phyloP scores from a whole-genome alignment of 2,113 vertebrate genomes.

The Lepus americanus region DNA sequence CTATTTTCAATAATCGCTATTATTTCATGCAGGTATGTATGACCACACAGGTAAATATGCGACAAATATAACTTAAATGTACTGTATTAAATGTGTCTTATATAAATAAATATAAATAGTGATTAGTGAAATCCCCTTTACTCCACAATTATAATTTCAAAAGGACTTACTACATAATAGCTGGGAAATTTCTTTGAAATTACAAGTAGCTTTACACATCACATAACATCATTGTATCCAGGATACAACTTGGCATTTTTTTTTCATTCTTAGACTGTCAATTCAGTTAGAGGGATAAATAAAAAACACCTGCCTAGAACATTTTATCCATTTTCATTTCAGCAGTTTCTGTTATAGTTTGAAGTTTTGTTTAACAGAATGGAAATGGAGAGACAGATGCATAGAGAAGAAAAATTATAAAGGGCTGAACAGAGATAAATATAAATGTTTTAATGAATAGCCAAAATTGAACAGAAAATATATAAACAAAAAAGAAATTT shows the following conservation, averaged over 20 bases:
- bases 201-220: conserved; percentile 55
- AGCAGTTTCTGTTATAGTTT: conserved; percentile 51
- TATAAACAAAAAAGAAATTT: not conserved
- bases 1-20: conserved; percentile 50
- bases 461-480: conserved; percentile 24
- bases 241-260: not conserved
- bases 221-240: conserved; percentile 44
- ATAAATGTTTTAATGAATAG: conserved; percentile 64
- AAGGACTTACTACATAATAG: conserved; percentile 59
- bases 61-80: conserved; percentile 46
- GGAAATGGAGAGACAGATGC: not conserved
- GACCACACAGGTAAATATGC: not conserved
- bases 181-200: conserved; percentile 65
- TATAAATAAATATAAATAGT: not conserved
- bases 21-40: conserved; percentile 49
- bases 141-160: conserved; percentile 68
- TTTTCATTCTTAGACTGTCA: not conserved
- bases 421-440: not conserved
- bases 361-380: conserved; percentile 67
- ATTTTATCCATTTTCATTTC: conserved; percentile 64
- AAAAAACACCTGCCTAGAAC: conserved; percentile 57
- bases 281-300: conserved; percentile 57
- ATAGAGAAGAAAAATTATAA: conserved; percentile 42
- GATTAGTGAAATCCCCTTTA: not conserved
- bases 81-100: not conserved